phyloP scores from a whole-genome alignment of 1,140 invertebrate genomes.

The Drosophila yakuba region DNA sequence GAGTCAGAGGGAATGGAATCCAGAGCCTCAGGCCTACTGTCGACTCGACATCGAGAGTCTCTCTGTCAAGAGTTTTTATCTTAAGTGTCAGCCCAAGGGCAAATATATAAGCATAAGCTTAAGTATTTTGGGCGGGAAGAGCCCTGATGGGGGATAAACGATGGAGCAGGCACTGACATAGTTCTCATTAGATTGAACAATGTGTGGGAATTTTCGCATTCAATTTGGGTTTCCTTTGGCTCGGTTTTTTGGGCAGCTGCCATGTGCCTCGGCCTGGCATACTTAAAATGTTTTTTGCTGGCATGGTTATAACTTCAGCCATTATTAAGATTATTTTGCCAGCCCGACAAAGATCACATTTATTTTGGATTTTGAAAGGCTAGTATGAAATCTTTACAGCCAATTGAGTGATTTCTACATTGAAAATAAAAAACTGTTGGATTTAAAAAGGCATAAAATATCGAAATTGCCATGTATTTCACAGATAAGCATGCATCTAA shows the following conservation, averaged over 20 bases:
- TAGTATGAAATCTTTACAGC: background rate
- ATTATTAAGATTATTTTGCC: slow-evolving; percentile 16
- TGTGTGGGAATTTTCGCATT: slow-evolving; percentile 63
- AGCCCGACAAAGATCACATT: background rate
- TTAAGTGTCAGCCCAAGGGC: slow-evolving; percentile 71
- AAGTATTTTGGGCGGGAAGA: slow-evolving; percentile 15
- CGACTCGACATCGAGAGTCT: slow-evolving; percentile 6
- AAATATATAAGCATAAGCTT: slow-evolving; percentile 57
- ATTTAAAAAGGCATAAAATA: background rate
- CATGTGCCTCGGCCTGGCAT: slow-evolving; percentile 37
- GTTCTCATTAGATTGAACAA: slow-evolving; percentile 66
- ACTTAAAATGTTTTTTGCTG: slow-evolving; percentile 33
- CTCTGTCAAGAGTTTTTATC: slow-evolving; percentile 53
- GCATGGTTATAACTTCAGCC: slow-evolving; percentile 29
- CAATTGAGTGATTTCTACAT: slow-evolving; percentile 2
- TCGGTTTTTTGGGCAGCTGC: slow-evolving; percentile 36
- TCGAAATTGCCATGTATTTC: slow-evolving; percentile 23
- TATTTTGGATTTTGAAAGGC: slow-evolving; percentile 1
- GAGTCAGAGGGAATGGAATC: background rate
- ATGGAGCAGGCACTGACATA: slow-evolving; percentile 67
- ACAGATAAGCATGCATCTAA: slow-evolving; percentile 16
- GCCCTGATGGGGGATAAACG: slow-evolving; percentile 3
- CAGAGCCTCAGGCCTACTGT: slow-evolving; percentile 4
- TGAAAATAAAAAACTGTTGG: background rate
- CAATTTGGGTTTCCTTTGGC: slow-evolving; percentile 32